Evolutionary conservation across 35 echinoderm and acorn worm genomes (phyloP).

Genomic region (Apostichopus californicus): DNA sequence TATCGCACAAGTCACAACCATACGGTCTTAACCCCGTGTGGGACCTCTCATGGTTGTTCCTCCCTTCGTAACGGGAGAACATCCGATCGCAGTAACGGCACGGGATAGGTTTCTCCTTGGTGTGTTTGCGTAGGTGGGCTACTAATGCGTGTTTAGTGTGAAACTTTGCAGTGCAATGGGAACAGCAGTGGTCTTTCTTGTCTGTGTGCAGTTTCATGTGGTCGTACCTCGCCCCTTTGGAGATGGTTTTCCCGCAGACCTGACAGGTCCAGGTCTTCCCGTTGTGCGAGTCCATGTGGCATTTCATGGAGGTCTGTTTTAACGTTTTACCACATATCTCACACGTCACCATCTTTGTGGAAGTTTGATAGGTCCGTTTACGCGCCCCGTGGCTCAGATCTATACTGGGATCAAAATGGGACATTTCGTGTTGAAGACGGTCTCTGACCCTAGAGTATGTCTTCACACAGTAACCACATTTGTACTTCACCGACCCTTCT

Average conservation of each 20-base stretch:
- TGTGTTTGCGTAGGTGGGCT: constrained; percentile 1
- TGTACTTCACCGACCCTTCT: neutral
- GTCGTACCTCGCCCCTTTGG: neutral
- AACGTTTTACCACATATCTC: constrained; percentile 2
- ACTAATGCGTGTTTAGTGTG: constrained; percentile 19
- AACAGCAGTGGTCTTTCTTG: neutral
- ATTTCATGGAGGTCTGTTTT: neutral
- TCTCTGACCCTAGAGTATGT: constrained; percentile 8
- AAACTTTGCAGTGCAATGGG: neutral
- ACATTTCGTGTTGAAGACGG: constrained; percentile 20
- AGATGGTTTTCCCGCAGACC: constrained; percentile 21
- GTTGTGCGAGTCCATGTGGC: constrained; percentile 9
- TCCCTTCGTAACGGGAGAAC: constrained; percentile 10
- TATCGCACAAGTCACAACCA: neutral
- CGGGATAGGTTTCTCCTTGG: neutral
- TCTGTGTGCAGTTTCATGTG: neutral
- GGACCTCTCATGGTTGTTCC: constrained; percentile 15
- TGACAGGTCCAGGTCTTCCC: constrained; percentile 28
- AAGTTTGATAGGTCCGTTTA: neutral
- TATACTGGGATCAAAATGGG: constrained; percentile 30
- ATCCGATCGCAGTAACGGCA: constrained; percentile 29
- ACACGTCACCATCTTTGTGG: neutral
- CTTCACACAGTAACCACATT: constrained; percentile 24
- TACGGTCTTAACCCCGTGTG: constrained; percentile 35
- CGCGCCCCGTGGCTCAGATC: constrained; percentile 29